Base-by-base conservation (phyloP, 2,797 vertebrate species). In the Rhinoraja longicauda region DNA sequence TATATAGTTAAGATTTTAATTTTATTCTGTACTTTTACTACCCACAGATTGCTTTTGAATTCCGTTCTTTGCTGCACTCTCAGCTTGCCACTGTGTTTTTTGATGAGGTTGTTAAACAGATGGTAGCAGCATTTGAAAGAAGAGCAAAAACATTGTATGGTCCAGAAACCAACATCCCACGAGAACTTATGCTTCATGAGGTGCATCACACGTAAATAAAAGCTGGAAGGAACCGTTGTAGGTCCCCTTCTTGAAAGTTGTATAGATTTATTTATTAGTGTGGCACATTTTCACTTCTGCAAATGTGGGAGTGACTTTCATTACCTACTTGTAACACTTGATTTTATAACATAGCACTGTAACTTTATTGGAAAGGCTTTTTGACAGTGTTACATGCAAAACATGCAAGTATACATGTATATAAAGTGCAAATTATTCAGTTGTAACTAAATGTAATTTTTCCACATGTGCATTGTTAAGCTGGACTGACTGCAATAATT, bases 91-190 rank as follows among this genome's bases (percentile, higher is more conserved):
- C 98, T 0, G 94, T 99, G 8, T 99, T 99, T 96, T 99, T 99
- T 2, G 98, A 99, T 29, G 97, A 99, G 96, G 98, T 99, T 93
- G 98, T 99, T 93, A 99, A 99, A 95, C 98, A 99, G 96, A 99
- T 98, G 97, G 98, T 99, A 1, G 96, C 97, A 0, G 98, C 98
- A 1, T 99, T 99, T 93, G 98, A 99, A 95, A 96, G 97, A 62
- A 97, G 97, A 81, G 98, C 98, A 3, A 94, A 96, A 94, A 97
- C 96, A 88, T 88, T 98, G 0, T 97, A 98, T 0, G 98, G 98
- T 17, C 97, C 97, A 0, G 98, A 99, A 96, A 99, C 98, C 29
- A 95, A 21, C 93, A 98, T 99, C 95, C 98, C 98, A 19, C 98
- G 96, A 0, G 98, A 99, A 94, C 96, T 99, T 90, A 98, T 99